Percentiles rank a stretch among this genome's conserved stretches.
Conservation (phyloP, 2,888 invertebrate genomes). For the Isotomurus palustris region DNA sequence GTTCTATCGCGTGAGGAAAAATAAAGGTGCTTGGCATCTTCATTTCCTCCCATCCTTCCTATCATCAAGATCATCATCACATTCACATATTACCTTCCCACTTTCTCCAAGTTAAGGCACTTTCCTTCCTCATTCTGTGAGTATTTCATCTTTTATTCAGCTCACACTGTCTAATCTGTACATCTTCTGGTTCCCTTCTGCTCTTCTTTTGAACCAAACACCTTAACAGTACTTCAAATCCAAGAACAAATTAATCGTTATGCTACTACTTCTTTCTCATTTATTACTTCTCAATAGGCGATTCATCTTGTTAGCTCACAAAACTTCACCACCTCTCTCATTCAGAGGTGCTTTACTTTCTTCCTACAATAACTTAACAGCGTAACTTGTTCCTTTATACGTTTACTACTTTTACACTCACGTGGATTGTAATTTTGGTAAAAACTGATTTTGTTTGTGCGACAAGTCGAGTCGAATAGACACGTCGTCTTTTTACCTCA, state of each 20-base stretch:
- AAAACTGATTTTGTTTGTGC: no score
- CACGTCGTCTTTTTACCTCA: no score
- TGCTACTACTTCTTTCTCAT: slow-evolving; percentile 9
- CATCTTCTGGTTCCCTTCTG: no score
- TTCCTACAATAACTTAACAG: neutral
- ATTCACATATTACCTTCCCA: slow-evolving; percentile 1
- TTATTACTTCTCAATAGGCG: slow-evolving; percentile 13
- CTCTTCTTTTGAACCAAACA: slow-evolving; percentile 7
- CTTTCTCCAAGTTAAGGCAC: no score
- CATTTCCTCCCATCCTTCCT: slow-evolving; percentile 6
- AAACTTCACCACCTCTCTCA: neutral
- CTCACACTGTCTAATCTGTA: slow-evolving; percentile 19
- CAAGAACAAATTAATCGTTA: slow-evolving; percentile 21
- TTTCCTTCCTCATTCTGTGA: slow-evolving; percentile 6
- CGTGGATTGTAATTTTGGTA: no score
- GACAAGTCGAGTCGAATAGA: no score
- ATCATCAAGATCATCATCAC: slow-evolving; percentile 13
- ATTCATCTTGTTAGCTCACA: slow-evolving; percentile 5
- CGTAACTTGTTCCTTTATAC: neutral
- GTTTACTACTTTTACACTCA: neutral
- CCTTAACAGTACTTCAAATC: slow-evolving; percentile 3
- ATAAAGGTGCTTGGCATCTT: neutral
- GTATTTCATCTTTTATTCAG: slow-evolving; percentile 25
- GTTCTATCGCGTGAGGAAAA: neutral
- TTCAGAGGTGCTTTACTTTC: no score